Percentiles rank a stretch among this genome's conserved stretches.
phyloP scores from a whole-genome alignment of 2,113 vertebrate species.

The Leptobrachium ailaonicum region DNA sequence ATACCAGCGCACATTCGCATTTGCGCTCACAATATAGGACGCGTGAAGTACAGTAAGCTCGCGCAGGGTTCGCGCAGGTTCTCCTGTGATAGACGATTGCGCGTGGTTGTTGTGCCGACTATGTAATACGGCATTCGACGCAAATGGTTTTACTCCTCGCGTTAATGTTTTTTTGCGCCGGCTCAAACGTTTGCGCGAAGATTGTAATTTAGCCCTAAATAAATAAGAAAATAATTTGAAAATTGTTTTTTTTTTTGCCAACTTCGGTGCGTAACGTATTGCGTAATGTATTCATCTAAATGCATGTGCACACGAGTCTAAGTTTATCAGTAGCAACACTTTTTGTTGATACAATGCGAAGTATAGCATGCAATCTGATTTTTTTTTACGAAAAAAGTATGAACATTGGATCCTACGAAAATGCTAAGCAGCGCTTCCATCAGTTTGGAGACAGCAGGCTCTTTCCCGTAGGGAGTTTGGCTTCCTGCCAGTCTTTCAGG shows the following conservation, averaged over 20 bases:
- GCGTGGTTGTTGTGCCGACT: too few relatives aligned
- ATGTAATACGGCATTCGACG: too few relatives aligned
- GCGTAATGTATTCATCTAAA: background rate
- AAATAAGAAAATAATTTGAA: background rate
- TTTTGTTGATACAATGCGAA: background rate
- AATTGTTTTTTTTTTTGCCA: background rate
- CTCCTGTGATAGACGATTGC: too few relatives aligned
- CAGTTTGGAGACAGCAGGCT: slow-evolving; percentile 42
- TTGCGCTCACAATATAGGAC: too few relatives aligned
- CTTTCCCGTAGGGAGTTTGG: slow-evolving; percentile 45
- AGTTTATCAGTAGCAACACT: slow-evolving; percentile 4
- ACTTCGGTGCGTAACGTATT: background rate
- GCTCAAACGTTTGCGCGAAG: too few relatives aligned
- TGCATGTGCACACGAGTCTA: background rate
- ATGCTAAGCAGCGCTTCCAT: slow-evolving; percentile 36
- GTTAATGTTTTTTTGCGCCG: too few relatives aligned
- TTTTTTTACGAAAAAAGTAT: background rate
- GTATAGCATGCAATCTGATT: slow-evolving; percentile 17
- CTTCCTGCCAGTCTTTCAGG: slow-evolving; percentile 39
- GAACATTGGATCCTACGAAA: slow-evolving; percentile 14
- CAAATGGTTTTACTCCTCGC: too few relatives aligned
- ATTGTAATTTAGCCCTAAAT: too few relatives aligned
- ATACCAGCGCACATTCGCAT: too few relatives aligned
- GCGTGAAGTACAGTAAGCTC: too few relatives aligned
- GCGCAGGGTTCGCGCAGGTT: too few relatives aligned